Conservation (phyloP, 1,140 invertebrate genomes). For the Amphibalanus amphitrite region DNA sequence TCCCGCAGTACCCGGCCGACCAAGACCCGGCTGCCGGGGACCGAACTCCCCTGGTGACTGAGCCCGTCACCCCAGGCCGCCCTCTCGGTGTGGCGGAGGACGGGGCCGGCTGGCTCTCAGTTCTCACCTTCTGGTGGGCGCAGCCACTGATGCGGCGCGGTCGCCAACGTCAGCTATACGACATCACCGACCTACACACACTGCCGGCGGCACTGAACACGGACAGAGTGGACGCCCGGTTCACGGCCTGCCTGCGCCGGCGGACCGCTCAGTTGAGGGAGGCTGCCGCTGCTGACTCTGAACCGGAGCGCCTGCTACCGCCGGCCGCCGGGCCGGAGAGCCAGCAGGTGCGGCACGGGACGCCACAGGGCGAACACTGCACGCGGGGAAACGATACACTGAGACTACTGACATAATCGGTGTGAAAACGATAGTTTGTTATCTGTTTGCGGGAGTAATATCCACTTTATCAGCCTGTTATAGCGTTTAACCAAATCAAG, state of each 20-base stretch:
- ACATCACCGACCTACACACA: constrained; percentile 66
- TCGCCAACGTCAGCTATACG: constrained; percentile 45
- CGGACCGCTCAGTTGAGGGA: constrained; percentile 38
- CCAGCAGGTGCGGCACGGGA: constrained; percentile 3
- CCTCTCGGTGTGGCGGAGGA: constrained; percentile 66
- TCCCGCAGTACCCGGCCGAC: too few species aligned
- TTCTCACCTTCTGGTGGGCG: constrained; percentile 73
- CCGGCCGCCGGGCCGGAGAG: constrained; percentile 4
- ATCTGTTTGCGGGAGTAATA: constrained; percentile 24
- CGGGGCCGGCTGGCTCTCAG: constrained; percentile 44
- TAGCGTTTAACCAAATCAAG: constrained; percentile 19
- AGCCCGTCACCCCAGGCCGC: neutral
- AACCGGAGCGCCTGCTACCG: too few species aligned
- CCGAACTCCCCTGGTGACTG: too few species aligned
- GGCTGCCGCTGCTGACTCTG: constrained; percentile 6
- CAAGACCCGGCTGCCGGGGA: too few species aligned
- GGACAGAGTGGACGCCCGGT: constrained; percentile 6
- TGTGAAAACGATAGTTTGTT: constrained; percentile 30
- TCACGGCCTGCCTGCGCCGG: constrained; percentile 20
- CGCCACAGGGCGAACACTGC: too few species aligned
- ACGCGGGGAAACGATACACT: too few species aligned
- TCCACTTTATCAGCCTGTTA: constrained; percentile 20
- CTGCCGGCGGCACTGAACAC: constrained; percentile 52
- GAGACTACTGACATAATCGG: too few species aligned
- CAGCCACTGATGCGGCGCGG: constrained; percentile 69